Conservation (phyloP, 2,113 vertebrate species). For the Carlito syrichta region DNA sequence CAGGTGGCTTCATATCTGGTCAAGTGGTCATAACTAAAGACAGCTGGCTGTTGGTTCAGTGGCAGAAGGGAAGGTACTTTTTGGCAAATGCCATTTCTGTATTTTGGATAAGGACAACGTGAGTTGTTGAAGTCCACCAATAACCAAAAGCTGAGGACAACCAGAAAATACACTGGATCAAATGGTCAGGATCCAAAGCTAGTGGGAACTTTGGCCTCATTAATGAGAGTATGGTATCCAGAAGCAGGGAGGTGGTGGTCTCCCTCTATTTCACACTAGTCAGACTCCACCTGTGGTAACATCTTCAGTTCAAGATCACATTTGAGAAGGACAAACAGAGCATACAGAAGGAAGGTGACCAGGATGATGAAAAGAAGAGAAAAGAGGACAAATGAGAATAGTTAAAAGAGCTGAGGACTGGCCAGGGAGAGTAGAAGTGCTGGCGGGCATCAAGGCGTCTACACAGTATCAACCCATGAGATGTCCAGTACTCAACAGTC, state of each 20-base stretch:
- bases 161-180: not conserved
- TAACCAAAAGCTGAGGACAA: not conserved
- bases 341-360: not conserved
- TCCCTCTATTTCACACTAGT: not conserved
- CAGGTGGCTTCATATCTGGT: too few relatives aligned
- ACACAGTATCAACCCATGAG: not conserved
- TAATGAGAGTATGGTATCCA: not conserved
- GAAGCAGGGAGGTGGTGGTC: not conserved
- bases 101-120: not conserved
- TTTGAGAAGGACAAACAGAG: not conserved
- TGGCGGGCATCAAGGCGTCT: not conserved
- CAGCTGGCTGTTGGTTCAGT: too few relatives aligned
- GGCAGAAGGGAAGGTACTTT: not conserved
- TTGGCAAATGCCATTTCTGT: not conserved
- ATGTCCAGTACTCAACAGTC: not conserved
- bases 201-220: not conserved
- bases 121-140: not conserved
- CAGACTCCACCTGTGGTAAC: not conserved
- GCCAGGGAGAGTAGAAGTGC: not conserved
- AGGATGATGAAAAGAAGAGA: not conserved
- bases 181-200: not conserved
- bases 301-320: not conserved
- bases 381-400: not conserved
- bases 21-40: not conserved
- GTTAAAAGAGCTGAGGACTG: not conserved